Conservation (phyloP, 2,797 vertebrate genomes). For the Molossus molossus region DNA sequence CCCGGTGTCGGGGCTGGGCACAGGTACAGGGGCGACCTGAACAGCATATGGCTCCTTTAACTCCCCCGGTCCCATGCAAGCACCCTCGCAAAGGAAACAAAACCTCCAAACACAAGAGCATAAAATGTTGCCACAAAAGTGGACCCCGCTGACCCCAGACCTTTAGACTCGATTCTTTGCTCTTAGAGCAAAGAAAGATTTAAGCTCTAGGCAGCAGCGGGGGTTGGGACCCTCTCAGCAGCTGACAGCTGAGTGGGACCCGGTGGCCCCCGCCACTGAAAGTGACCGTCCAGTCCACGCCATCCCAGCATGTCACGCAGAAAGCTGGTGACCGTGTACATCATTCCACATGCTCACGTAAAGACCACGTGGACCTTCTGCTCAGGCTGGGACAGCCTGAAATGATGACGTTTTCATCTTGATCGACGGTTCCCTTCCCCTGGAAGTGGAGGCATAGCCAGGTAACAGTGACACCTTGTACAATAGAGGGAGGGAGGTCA, state of each 20-base stretch:
- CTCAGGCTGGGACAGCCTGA: slow-evolving; percentile 72
- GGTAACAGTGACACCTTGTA: slow-evolving; percentile 34
- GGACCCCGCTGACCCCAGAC: fast-evolving
- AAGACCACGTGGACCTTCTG: slow-evolving; percentile 68
- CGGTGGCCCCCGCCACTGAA: neutral
- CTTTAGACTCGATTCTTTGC: no score
- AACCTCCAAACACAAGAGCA: neutral
- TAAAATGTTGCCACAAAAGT: no score
- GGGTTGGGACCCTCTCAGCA: neutral
- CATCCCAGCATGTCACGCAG: neutral
- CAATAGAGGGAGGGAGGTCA: slow-evolving; percentile 75
- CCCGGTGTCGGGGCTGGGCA: neutral
- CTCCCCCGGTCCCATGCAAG: no score
- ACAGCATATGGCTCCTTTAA: fast-evolving
- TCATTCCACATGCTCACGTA: slow-evolving; percentile 66
- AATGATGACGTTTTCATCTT: slow-evolving; percentile 84
- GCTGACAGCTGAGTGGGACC: neutral
- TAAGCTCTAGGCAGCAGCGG: fast-evolving
- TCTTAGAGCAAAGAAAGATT: fast-evolving
- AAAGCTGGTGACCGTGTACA: slow-evolving; percentile 65
- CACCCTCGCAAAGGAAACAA: neutral
- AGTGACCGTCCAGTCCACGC: neutral
- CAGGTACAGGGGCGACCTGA: neutral
- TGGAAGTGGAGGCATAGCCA: slow-evolving; percentile 71
- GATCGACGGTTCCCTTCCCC: slow-evolving; percentile 84